These are phyloP conservation scores for Philypnodon macrostomus DNA, from an alignment of 2,797 vertebrate genomes.

Conservation along the genomic window DNA sequence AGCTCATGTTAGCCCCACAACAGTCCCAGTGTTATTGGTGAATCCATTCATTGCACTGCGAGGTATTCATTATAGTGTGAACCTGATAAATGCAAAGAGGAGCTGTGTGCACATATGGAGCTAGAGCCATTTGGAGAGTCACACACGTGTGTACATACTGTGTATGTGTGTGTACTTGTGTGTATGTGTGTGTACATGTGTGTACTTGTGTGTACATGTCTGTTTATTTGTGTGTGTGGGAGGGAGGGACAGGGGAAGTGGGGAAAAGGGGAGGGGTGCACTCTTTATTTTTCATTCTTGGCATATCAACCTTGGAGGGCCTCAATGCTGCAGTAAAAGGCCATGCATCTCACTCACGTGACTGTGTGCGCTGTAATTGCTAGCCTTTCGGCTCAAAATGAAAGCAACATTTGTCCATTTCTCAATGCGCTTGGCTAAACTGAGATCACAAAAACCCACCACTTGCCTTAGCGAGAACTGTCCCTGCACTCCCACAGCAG, in stretches of 20 bases:
- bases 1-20: slow-evolving; percentile 42
- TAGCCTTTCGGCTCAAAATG: slow-evolving; percentile 56
- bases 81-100: slow-evolving; percentile 61
- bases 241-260: slow-evolving; percentile 20
- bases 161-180: slow-evolving; percentile 30
- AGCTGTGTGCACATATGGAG: slow-evolving; percentile 39
- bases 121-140: slow-evolving; percentile 41
- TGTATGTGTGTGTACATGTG: slow-evolving; percentile 32
- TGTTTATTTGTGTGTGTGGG: slow-evolving; percentile 35
- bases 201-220: slow-evolving; percentile 23
- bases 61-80: slow-evolving; percentile 56
- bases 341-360: slow-evolving; percentile 56
- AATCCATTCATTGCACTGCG: slow-evolving; percentile 53
- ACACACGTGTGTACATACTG: too few species aligned
- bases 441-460: slow-evolving; percentile 62
- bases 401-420: slow-evolving; percentile 67
- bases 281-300: slow-evolving; percentile 69
- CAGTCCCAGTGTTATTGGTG: slow-evolving; percentile 52
- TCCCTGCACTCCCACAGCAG: slow-evolving; percentile 65
- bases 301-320: slow-evolving; percentile 65
- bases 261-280: slow-evolving; percentile 7
- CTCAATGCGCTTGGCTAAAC: slow-evolving; percentile 60
- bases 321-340: slow-evolving; percentile 55
- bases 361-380: slow-evolving; percentile 44
- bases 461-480: slow-evolving; percentile 73